These are phyloP conservation scores for Neodiprion pinetum DNA, from an alignment of 1,140 invertebrate genomes.

Conservation along the genomic window DNA sequence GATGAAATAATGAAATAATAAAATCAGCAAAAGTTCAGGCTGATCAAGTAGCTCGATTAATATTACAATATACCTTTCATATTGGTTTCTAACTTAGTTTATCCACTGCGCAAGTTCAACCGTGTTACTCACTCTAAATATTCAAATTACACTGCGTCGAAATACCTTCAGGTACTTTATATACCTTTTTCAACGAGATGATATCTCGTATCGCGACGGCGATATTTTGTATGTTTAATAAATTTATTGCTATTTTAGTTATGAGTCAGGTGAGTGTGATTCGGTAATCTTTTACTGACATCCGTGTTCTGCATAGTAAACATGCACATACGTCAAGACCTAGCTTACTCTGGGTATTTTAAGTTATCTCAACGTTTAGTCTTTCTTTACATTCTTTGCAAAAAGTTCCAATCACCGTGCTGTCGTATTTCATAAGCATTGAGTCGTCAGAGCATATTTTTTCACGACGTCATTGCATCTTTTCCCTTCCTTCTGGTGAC, in stretches of 20 bases:
- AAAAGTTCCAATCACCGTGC: too few relatives aligned
- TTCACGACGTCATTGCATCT: too few relatives aligned
- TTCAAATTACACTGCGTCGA: not conserved
- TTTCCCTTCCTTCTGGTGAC: too few relatives aligned
- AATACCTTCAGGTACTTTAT: not conserved
- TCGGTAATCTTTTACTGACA: not conserved
- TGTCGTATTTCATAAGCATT: too few relatives aligned
- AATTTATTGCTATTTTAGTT: conserved; percentile 7
- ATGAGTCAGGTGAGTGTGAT: conserved; percentile 5
- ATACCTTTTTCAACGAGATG: not conserved
- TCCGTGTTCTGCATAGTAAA: not conserved
- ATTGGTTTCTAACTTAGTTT: not conserved
- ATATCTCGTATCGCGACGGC: not conserved
- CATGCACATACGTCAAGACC: not conserved
- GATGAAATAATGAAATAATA: too few relatives aligned
- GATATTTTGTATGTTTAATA: not conserved
- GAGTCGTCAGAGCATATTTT: too few relatives aligned
- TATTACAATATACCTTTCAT: not conserved
- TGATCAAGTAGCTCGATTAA: not conserved
- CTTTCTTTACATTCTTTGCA: too few relatives aligned
- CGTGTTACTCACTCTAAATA: not conserved
- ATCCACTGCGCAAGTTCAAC: not conserved
- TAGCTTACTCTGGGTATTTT: too few relatives aligned
- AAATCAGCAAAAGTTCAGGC: not conserved
- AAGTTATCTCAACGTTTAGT: too few relatives aligned